Conservation (phyloP, 2,797 vertebrate genomes). For the Anguilla anguilla region DNA sequence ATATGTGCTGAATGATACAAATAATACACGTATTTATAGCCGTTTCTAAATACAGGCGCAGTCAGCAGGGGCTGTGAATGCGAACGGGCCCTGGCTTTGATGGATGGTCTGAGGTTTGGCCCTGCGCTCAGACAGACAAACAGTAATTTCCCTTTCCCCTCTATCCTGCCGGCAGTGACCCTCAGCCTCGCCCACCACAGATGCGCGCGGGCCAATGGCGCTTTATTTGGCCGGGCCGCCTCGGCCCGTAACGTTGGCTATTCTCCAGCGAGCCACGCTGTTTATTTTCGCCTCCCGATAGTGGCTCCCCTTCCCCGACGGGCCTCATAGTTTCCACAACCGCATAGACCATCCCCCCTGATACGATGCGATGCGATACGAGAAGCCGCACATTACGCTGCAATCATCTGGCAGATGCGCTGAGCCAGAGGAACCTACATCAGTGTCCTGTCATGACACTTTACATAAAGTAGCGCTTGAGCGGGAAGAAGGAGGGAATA, state of each 20-base stretch:
- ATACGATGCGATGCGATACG: neutral
- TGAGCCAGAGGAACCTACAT: neutral
- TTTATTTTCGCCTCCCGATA: neutral
- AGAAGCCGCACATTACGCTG: neutral
- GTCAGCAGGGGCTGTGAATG: conserved; percentile 20
- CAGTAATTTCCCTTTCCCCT: neutral
- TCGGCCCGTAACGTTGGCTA: neutral
- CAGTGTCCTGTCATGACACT: neutral
- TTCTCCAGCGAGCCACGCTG: neutral
- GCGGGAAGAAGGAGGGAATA: neutral
- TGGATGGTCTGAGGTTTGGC: conserved; percentile 10
- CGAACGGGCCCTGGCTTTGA: conserved; percentile 13
- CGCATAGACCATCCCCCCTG: neutral
- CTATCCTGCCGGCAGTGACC: neutral
- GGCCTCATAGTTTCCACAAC: neutral
- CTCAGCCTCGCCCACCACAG: neutral
- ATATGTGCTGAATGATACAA: conserved; percentile 32
- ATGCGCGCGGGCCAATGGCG: neutral
- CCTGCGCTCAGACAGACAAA: neutral
- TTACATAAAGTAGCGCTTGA: neutral
- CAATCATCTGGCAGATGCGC: neutral
- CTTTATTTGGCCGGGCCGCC: neutral
- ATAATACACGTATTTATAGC: conserved; percentile 31
- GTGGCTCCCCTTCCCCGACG: neutral
- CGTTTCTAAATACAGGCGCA: conserved; percentile 24